phyloP scores from a whole-genome alignment of 1,140 invertebrate genomes.

The Cryptotermes secundus region DNA sequence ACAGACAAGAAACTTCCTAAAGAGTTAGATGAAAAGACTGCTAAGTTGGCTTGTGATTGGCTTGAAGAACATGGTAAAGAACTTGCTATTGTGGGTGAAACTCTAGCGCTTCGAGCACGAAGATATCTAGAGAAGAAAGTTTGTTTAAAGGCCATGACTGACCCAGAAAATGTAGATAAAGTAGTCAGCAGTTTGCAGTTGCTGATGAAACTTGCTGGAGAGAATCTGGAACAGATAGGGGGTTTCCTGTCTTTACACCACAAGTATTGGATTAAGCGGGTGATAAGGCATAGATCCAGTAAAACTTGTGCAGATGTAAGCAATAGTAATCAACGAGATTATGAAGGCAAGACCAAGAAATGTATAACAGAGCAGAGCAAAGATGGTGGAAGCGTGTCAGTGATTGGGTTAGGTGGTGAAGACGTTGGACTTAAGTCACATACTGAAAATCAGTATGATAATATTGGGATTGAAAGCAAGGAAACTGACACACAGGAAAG shows the following conservation, averaged over 20 bases:
- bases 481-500: too few species aligned
- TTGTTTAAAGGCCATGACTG: neutral
- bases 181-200: constrained; percentile 37
- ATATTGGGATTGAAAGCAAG: too few species aligned
- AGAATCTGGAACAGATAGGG: neutral
- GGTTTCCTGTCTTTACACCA: neutral
- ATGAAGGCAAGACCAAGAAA: neutral
- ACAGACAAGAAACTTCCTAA: neutral
- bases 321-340: neutral
- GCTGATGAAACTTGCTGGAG: neutral
- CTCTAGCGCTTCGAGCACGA: neutral
- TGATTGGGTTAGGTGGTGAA: neutral
- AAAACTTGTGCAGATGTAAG: neutral
- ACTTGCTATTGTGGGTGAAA: neutral
- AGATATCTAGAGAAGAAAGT: neutral
- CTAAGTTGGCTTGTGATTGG: neutral
- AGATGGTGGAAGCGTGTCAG: neutral
- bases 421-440: neutral
- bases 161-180: constrained; percentile 27
- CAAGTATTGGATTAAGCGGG: neutral
- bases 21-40: neutral
- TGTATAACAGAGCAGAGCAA: neutral
- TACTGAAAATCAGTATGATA: neutral
- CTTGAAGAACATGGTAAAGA: neutral
- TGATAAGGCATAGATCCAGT: neutral